These are phyloP conservation scores for Julus scanicus DNA, from an alignment of 2,888 invertebrate species.

Conservation along the genomic window DNA sequence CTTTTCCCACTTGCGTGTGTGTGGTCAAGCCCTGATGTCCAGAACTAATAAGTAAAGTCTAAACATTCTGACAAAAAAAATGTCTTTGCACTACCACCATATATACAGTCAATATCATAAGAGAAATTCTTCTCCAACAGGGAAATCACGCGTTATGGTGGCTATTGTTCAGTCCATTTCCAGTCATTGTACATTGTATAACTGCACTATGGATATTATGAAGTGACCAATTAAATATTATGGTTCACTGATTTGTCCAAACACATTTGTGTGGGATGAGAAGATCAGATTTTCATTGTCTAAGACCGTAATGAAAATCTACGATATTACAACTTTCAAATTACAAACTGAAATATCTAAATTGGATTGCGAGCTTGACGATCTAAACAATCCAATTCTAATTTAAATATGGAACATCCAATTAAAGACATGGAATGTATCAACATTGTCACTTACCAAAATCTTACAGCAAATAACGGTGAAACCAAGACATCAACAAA, in stretches of 20 bases:
- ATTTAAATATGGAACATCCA: no score
- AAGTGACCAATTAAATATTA: background rate
- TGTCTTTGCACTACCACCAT: background rate
- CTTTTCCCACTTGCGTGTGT: no score
- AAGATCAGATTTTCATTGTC: background rate
- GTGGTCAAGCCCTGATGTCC: background rate
- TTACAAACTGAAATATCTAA: no score
- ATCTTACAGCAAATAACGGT: background rate
- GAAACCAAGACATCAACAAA: background rate
- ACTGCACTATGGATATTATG: background rate
- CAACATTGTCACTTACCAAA: background rate
- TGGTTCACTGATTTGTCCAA: background rate
- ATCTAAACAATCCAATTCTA: no score
- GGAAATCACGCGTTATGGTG: background rate
- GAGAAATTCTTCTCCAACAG: background rate
- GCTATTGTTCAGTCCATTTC: background rate
- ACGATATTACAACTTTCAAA: no score
- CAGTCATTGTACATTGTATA: background rate
- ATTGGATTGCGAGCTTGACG: no score
- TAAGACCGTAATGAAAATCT: background rate
- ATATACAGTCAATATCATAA: background rate
- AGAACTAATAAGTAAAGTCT: constrained; percentile 7
- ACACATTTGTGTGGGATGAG: background rate
- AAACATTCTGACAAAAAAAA: background rate
- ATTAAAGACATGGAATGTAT: no score